Base-by-base conservation (phyloP, 2,888 invertebrate genomes). In the Ellobium chinense region DNA sequence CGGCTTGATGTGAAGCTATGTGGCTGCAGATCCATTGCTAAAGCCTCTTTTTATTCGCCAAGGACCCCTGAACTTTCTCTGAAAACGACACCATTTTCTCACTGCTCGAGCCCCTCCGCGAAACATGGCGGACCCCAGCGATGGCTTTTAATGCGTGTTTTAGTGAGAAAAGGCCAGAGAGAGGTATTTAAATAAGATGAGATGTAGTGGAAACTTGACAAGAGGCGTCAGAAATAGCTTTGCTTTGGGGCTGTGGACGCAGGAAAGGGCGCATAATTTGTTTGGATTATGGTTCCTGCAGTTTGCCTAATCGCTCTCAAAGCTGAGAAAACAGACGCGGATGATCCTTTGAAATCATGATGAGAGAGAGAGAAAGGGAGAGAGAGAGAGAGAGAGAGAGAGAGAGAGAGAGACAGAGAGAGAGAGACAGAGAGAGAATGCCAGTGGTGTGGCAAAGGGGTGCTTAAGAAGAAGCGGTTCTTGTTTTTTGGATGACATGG, bases 331-430 rank as follows among this genome's bases (percentile, higher is more conserved):
- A 60, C 60, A 5, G n/a, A 24, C 54, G 18, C 12, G 9, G 54
- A 54, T 54, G 9, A 54, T 9, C 54, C 54, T 18, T 54, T 54
- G 18, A 18, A 54, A 54, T 7, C 14, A 60, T 21, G 9, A 56
- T 34, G 73, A 73, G 60, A 73, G 73, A 73, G 62, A 18, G 46
- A 18, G 39, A 56, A 27, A 27, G 39, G 72, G 39, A 46, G 46
- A 46, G 46, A 46, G 18, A 18, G 46, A 46, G 46, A 46, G 46
- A 46, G 46, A 46, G 46, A 46, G 46, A 46, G 46, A 46, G 46
- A 18, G 72, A 72, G 72, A 72, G 72, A 56, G 70, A 70, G 70
- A 70, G 70, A 70, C 54, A 70, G 70, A 70, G 70, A 54, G 70
- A 54, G 70, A 54, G 70, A 54, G 70, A 54, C 29, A 54, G 70